Evolutionary conservation across 2,113 vertebrate genomes (phyloP), one percentile per base, ranked within the genome.

Genomic region (Mus spicilegus): DNA sequence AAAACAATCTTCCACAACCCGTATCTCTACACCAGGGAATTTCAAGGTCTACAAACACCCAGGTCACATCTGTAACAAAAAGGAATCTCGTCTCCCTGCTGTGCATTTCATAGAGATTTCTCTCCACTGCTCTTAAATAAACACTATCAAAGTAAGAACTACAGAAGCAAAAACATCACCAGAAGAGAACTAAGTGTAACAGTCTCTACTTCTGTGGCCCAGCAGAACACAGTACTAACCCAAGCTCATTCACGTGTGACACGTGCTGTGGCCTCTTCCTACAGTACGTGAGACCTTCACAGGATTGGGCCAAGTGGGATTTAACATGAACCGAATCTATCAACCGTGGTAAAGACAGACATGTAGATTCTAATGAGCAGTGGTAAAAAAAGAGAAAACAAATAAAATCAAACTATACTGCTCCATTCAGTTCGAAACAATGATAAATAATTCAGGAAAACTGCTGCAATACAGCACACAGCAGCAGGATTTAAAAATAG

Each of bases 401-500:
- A n/a, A 63, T 12, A 39, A 73, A 49, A 65, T 11, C 20, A 73
- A 49, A 85, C 22, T 76, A 97, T 85, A 96, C 92, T 95, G 11
- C 97, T 98, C 97, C 98, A 98, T 98, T 98, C 98, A 97, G 97
- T 96, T 98, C 97, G 96, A 82, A 97, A 96, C 93, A 76, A 95
- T 95, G 98, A 97, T 98, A 98, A 98, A 98, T 98, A 98, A 99
- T 98, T 98, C 98, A 98, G 97, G 94, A 97, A 95, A 97, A 98
- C 95, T 98, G 97, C 98, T 26, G 96, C 98, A 98, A 97, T 96
- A 97, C 72, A 98, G 98, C 98, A 96, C 93, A 91, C 72, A 96
- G 42, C 97, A 98, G 97, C 95, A 56, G 4, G 0, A 87, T 85
- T 96, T 97, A 98, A 98, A 98, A 98, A 98, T 97, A 98, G 98